Base-by-base conservation (phyloP, 2,888 invertebrate genomes). In the Noctua comes region DNA sequence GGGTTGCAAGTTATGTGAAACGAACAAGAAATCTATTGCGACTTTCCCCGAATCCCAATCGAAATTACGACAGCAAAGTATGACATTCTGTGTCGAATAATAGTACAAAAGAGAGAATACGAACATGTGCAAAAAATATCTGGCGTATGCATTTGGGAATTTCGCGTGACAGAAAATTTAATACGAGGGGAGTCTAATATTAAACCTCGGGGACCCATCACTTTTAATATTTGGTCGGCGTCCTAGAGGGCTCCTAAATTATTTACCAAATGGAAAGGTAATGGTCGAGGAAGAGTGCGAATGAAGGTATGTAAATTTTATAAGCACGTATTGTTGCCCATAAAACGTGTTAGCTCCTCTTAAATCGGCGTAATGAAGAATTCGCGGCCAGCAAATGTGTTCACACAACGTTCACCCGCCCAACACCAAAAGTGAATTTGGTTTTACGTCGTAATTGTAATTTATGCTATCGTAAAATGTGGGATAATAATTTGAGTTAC, bases 41-140 rank as follows among this genome's bases (percentile, higher is more conserved):
- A 90, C 87, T 90, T 91, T 90, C 87, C 91, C 89, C 88, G 85
- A 91, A 89, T 90, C 88, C 90, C 91, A 93, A 93, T 94, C 91
- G 90, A 90, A 93, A 93, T 93, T 88, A 91, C 90, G 87, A 91
- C 90, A 89, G 88, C 89, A 88, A 83, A 93, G 88, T 92, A 93
- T 94, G 95, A 95, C 96, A 96, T 96, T 95, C 96, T 95, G 96
- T 97, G 91, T 96, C 97, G 96, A 96, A 97, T 94, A 91, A 88
- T 92, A 91, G 87, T 89, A 96, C 96, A 96, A 96, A 95, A 91
- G 94, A 92, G 88, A 92, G 73, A 96, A 96, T 95, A 95, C 94
- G 96, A 96, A 96, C 97, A 97, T 97, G 96, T 97, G 97, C 97
- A 96, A 96, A 97, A 96, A 96, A 96, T 96, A 96, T 96, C 94